Base-by-base conservation (phyloP, 2,888 invertebrate genomes). In the Amphipyra berbera region DNA sequence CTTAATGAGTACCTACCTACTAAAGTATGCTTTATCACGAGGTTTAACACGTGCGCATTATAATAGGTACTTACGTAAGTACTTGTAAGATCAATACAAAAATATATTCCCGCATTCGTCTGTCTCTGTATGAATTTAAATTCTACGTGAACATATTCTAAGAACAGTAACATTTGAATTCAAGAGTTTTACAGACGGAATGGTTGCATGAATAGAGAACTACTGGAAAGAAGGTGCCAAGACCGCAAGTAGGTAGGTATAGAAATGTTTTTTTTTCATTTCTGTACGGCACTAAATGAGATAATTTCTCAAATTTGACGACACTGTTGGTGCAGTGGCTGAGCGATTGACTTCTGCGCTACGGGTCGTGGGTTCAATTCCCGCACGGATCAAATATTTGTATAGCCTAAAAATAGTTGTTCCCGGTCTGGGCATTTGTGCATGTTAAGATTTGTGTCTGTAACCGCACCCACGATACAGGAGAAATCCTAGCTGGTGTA, bases 91-190 rank as follows among this genome's bases (percentile, higher is more conserved):
- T 33, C 49, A 66, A 55, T 55, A 66, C 49, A 35, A 57, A n/a
- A 27, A 48, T 52, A 66, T 37, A 60, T 45, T 60, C 45, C 27
- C n/a, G 48, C 68, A 49, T 14, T 42, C 66, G 72, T 60, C 55
- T 53, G 37, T 59, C 65, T 69, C 65, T 69, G 44, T 67, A 61
- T 72, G 67, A 67, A 72, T 69, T 69, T 72, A 72, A 61, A 72
- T 69, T 72, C 68, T 72, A 72, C 67, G 73, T 72, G 72, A 72
- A 61, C 38, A 44, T 67, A 66, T 69, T 69, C 61, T 55, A 44
- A 48, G 61, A 69, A 67, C 60, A 66, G 60, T 72, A 72, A 67
- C 54, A 67, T 69, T 69, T 69, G 50, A 72, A 69, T 69, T 69
- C 67, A 72, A 59, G 21, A 71, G 35, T 72, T 72, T 45, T 66